Conservation (phyloP, 2,797 vertebrate genomes). For the Petrocephalus schoutedeni region DNA sequence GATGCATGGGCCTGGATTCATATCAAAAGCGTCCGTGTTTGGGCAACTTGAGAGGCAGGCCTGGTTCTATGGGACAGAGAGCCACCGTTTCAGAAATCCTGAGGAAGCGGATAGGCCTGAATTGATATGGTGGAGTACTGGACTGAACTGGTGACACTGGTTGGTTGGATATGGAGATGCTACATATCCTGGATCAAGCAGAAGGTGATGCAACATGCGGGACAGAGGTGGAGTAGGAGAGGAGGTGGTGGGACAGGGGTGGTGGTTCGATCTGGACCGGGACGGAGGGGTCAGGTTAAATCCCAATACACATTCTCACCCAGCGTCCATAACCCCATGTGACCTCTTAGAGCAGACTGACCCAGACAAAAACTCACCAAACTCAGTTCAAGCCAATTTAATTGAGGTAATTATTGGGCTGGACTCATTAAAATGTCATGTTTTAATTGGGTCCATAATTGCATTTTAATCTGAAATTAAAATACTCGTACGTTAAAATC, state of each 20-base stretch:
- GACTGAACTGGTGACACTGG: background rate
- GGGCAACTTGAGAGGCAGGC: background rate
- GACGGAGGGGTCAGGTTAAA: background rate
- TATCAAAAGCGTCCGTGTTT: background rate
- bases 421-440: background rate
- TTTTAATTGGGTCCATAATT: constrained; percentile 3
- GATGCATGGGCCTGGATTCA: background rate
- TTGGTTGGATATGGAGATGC: background rate
- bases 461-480: constrained; percentile 22
- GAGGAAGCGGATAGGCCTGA: background rate
- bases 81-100: background rate
- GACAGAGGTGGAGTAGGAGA: background rate
- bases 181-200: background rate
- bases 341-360: background rate
- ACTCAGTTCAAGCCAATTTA: background rate
- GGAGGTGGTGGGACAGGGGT: background rate
- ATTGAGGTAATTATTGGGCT: background rate
- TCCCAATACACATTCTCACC: background rate
- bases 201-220: background rate
- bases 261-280: background rate
- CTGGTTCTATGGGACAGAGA: background rate
- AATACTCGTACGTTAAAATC: background rate
- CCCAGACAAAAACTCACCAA: background rate
- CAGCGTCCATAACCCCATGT: too few relatives aligned
- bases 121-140: background rate